Evolutionary conservation across 2,797 vertebrate species (phyloP), one percentile per base, ranked within the genome.

Genomic region (Artibeus jamaicensis): DNA sequence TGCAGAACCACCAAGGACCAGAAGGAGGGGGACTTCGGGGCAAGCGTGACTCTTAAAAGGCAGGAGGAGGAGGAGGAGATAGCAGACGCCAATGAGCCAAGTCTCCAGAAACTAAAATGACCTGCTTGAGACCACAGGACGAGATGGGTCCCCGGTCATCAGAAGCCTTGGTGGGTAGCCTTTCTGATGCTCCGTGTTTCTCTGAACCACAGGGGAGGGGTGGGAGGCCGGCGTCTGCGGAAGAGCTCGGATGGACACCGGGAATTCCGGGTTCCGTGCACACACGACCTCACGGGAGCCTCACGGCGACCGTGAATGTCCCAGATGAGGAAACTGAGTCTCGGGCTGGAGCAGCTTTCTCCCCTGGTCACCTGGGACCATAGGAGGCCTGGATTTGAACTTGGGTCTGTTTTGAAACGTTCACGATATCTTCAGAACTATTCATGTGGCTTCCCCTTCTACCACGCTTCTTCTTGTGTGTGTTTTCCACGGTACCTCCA

Each of bases 1-100:
- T 1, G 21, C 21, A 2, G 34, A 10, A 6, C 15, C 32, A 0
- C 62, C 26, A 12, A 11, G 32, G 42, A 22, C 0, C 0, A 3
- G 16, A 6, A 10, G 18, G 50, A 29, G 29, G 53, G 39, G 11
- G 50, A 3, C 9, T 24, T 8, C 8, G 9, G 19, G 22, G n/a
- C 4, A 9, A 48, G 12, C 0, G 9, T 7, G 81, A 55, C 21
- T 53, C 37, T 34, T 2, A 0, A 19, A 15, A 78, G 48, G 48
- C 14, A 34, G 29, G 9, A 0, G 15, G 26, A 59, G 26, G 57
- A n/a, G n/a, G n/a, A n/a, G n/a, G n/a, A n/a, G n/a, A n/a, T 5
- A 12, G 4, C 22, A 68, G 62, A 71, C 5, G 12, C n/a, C 34
- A 34, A 12, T 2, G 9, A 91, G 53, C 22, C 70, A 53, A 0